Evolutionary conservation across 92 coral and sea anemone genomes (phyloP).

Genomic region (Actinostola sp.): DNA sequence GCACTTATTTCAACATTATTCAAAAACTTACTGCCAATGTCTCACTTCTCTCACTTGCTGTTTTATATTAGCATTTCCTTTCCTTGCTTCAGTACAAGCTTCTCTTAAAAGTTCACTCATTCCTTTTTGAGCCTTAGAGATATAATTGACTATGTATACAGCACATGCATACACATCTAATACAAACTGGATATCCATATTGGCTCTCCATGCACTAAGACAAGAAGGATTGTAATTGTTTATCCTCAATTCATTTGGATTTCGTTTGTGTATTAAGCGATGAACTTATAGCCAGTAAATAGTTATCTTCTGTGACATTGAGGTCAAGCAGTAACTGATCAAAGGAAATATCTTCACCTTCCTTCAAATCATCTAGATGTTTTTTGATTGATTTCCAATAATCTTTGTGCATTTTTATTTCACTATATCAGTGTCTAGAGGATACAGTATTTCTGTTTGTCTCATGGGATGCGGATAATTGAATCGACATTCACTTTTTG

Average conservation of each 20-base stretch:
- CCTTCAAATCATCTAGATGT: constrained; percentile 52
- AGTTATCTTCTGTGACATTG: too few species aligned
- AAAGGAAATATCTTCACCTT: constrained; percentile 57
- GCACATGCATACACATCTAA: too few species aligned
- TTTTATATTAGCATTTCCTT: constrained; percentile 55
- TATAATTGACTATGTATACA: too few species aligned
- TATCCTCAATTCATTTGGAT: too few species aligned
- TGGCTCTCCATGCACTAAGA: too few species aligned
- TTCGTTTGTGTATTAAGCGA: constrained; percentile 43
- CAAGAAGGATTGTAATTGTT: too few species aligned
- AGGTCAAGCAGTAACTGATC: too few species aligned
- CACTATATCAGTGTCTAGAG: constrained; percentile 42
- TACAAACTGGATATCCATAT: too few species aligned
- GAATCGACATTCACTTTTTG: constrained; percentile 50
- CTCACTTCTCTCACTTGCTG: constrained; percentile 68
- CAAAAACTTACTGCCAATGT: constrained; percentile 52
- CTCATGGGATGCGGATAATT: constrained; percentile 71
- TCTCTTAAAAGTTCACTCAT: too few species aligned
- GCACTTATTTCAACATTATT: too few species aligned
- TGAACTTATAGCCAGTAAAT: constrained; percentile 59
- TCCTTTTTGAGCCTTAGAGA: too few species aligned
- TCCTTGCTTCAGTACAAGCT: constrained; percentile 26
- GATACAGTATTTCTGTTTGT: constrained; percentile 53
- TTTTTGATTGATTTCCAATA: constrained; percentile 47
- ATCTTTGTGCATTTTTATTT: constrained; percentile 31